Conservation (phyloP, 1,140 invertebrate species). For the Heliconius hermathena region DNA sequence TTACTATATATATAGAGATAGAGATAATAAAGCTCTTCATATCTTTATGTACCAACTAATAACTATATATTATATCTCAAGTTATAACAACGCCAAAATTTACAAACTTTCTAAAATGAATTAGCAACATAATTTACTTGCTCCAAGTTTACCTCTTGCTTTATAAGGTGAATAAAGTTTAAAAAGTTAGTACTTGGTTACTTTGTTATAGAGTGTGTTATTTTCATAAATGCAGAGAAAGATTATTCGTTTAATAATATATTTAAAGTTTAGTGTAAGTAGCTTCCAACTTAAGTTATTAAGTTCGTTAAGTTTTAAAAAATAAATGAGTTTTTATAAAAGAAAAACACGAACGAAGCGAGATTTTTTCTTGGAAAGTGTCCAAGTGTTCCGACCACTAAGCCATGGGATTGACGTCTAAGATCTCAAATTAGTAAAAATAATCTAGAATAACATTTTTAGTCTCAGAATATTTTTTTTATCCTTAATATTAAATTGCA, state of each 20-base stretch:
- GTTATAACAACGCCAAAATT: not conserved
- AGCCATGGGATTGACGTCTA: too few species aligned
- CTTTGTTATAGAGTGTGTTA: slow-evolving; percentile 17
- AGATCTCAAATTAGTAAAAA: too few species aligned
- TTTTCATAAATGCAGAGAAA: slow-evolving; percentile 15
- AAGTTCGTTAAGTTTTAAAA: not conserved
- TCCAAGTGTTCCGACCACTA: too few species aligned
- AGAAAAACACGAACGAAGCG: too few species aligned
- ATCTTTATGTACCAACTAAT: not conserved
- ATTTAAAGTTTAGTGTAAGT: slow-evolving; percentile 1
- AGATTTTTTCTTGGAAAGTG: too few species aligned
- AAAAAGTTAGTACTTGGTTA: slow-evolving; percentile 10
- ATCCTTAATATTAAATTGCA: too few species aligned
- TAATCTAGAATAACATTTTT: too few species aligned
- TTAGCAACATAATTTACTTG: slow-evolving; percentile 18
- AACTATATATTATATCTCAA: not conserved
- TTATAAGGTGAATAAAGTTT: slow-evolving; percentile 20
- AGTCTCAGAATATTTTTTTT: too few species aligned
- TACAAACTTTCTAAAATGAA: slow-evolving; percentile 20
- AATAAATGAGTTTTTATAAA: too few species aligned
- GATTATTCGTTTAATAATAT: slow-evolving; percentile 3
- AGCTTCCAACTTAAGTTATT: not conserved
- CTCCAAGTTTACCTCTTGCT: slow-evolving; percentile 14
- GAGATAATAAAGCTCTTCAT: not conserved
- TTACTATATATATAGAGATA: too few species aligned